Conservation (phyloP, 1,140 invertebrate genomes). For the Listronotus bonariensis region DNA sequence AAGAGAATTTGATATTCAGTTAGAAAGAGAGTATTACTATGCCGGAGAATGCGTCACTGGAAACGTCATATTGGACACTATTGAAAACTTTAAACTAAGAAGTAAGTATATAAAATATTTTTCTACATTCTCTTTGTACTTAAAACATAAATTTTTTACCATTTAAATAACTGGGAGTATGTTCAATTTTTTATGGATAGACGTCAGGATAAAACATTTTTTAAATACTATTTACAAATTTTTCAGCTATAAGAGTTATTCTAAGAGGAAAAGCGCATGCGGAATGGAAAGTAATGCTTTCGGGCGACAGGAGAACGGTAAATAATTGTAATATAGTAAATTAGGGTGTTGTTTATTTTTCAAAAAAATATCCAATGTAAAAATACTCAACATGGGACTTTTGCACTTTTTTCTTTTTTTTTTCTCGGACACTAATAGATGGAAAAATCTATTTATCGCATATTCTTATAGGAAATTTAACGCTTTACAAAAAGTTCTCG, state of each 20-base stretch:
- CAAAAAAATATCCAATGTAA: too few species aligned
- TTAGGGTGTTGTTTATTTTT: too few species aligned
- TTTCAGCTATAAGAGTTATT: slow-evolving; percentile 73
- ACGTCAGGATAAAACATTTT: too few species aligned
- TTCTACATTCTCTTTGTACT: too few species aligned
- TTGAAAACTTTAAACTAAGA: slow-evolving; percentile 78
- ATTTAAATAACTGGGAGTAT: background rate
- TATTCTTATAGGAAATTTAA: too few species aligned
- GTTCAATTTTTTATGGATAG: background rate
- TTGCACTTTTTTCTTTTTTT: too few species aligned
- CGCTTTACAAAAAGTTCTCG: too few species aligned
- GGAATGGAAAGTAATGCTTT: slow-evolving; percentile 82
- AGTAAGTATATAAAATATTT: slow-evolving; percentile 59
- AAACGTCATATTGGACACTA: slow-evolving; percentile 72
- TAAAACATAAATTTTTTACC: too few species aligned
- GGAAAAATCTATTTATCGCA: too few species aligned
- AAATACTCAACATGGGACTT: too few species aligned
- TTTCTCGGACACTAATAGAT: too few species aligned
- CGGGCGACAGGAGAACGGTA: slow-evolving; percentile 72
- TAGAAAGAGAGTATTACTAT: slow-evolving; percentile 79
- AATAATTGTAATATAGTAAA: too few species aligned
- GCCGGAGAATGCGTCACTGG: slow-evolving; percentile 74
- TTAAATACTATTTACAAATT: slow-evolving; percentile 7
- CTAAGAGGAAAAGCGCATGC: slow-evolving; percentile 79
- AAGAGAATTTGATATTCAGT: slow-evolving; percentile 75